Conservation (phyloP, 2,888 invertebrate species). For the Agriopis aurantiaria region DNA sequence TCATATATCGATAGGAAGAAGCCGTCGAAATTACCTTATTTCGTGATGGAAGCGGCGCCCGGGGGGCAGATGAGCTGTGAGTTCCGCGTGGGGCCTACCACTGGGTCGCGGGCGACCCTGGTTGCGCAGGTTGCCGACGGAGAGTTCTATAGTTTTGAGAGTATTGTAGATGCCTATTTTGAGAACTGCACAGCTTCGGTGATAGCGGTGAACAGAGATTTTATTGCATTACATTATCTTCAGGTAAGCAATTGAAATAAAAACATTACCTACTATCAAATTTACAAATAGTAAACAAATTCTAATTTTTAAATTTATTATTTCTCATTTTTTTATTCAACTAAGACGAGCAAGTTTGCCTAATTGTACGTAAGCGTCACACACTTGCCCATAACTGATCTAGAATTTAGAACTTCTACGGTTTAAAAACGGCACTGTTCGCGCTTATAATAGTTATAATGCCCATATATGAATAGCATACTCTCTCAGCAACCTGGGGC, state of each 20-base stretch:
- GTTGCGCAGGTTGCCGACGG: slow-evolving; percentile 76
- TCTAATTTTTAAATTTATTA: too few species aligned
- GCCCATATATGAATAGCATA: too few species aligned
- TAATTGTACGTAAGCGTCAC: too few species aligned
- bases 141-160: slow-evolving; percentile 77
- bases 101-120: slow-evolving; percentile 70
- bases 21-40: slow-evolving; percentile 70
- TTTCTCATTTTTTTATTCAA: too few species aligned
- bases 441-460: too few species aligned
- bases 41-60: slow-evolving; percentile 81
- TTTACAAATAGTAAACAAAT: too few species aligned
- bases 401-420: too few species aligned
- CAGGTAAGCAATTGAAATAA: slow-evolving; percentile 59
- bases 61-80: slow-evolving; percentile 82
- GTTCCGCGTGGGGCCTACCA: slow-evolving; percentile 73
- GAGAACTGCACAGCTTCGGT: slow-evolving; percentile 72
- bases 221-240: slow-evolving; percentile 78
- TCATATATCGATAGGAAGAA: slow-evolving; percentile 73
- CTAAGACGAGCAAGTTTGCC: too few species aligned
- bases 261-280: too few species aligned
- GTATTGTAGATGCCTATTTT: slow-evolving; percentile 77
- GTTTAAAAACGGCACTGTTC: too few species aligned
- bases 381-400: too few species aligned
- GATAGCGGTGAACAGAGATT: slow-evolving; percentile 79
- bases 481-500: too few species aligned